Percentiles rank a stretch among this genome's conserved stretches.
Evolutionary conservation across 2,797 vertebrate genomes (phyloP).

Genomic region (Silurus aristotelis): DNA sequence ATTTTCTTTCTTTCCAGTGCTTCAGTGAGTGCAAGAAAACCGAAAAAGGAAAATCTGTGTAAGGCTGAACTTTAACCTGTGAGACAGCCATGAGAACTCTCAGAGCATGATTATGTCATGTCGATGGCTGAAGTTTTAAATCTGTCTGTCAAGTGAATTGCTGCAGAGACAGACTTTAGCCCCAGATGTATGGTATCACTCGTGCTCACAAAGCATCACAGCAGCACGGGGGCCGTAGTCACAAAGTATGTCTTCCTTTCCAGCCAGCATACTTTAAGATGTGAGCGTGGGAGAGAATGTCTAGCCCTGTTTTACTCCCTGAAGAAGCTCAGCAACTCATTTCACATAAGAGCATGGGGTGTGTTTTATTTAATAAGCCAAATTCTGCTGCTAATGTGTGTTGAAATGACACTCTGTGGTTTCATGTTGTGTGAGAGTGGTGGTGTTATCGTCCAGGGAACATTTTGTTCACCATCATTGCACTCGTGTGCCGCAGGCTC

Average conservation of each 20-base stretch:
- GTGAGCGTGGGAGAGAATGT: background rate
- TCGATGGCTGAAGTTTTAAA: conserved; percentile 25
- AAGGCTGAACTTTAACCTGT: conserved; percentile 42
- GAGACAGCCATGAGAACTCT: conserved; percentile 21
- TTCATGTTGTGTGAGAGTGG: conserved; percentile 33
- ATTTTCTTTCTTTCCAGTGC: conserved; percentile 31
- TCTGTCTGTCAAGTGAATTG: conserved; percentile 31
- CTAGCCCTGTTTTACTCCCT: background rate
- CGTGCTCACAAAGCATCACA: conserved; percentile 2
- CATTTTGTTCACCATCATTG: conserved; percentile 47
- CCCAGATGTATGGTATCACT: conserved; percentile 24
- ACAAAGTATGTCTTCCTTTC: background rate
- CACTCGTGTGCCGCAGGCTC: conserved; percentile 32
- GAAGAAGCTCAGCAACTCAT: conserved; percentile 28
- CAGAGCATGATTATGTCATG: conserved; percentile 29
- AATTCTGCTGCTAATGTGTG: conserved; percentile 42
- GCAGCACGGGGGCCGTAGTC: background rate
- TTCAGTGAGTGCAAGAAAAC: conserved; percentile 22
- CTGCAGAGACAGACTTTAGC: conserved; percentile 3
- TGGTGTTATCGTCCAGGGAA: conserved; percentile 26
- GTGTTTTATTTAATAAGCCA: conserved; percentile 49
- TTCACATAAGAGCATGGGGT: conserved; percentile 24
- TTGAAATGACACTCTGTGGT: conserved; percentile 38
- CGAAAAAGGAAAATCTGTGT: conserved; percentile 14
- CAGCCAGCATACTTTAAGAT: background rate